A percentile compares a stretch with the other conserved stretches of the same genome.
phyloP scores from a whole-genome alignment of 2,797 vertebrate genomes.

The Lagorchestes hirsutus region DNA sequence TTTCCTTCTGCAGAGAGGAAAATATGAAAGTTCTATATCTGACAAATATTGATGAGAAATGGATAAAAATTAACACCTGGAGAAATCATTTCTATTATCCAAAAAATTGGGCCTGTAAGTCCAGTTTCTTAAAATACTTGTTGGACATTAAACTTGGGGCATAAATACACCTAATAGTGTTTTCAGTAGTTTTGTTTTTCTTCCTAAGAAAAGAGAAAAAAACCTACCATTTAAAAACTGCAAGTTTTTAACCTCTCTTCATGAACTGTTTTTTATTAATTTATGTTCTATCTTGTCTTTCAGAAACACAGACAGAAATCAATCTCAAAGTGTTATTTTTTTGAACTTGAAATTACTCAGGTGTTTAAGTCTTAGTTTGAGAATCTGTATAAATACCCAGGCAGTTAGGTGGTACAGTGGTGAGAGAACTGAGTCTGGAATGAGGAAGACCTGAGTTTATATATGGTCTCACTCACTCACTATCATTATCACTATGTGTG shows the following conservation, averaged over 20 bases:
- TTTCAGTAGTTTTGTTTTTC: constrained; percentile 85
- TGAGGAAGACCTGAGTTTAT: not conserved
- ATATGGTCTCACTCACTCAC: not conserved
- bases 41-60: constrained; percentile 71
- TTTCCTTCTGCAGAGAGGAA: constrained; percentile 56
- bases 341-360: constrained; percentile 76
- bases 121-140: constrained; percentile 72
- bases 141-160: constrained; percentile 77
- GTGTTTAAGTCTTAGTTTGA: constrained; percentile 80
- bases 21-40: constrained; percentile 73
- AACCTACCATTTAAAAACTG: constrained; percentile 83
- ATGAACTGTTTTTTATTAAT: constrained; percentile 81
- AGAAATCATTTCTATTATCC: constrained; percentile 70
- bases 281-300: constrained; percentile 82
- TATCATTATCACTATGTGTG: not conserved
- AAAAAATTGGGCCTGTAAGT: constrained; percentile 68
- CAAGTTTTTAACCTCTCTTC: constrained; percentile 82
- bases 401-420: constrained; percentile 14
- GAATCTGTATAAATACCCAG: constrained; percentile 68
- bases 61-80: constrained; percentile 60
- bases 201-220: constrained; percentile 77
- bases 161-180: constrained; percentile 83
- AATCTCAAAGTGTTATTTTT: constrained; percentile 83
- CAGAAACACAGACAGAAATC: constrained; percentile 81
- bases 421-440: not conserved